Evolutionary conservation across 2,797 vertebrate genomes (phyloP).

Genomic region (Eidolon dupreanum): DNA sequence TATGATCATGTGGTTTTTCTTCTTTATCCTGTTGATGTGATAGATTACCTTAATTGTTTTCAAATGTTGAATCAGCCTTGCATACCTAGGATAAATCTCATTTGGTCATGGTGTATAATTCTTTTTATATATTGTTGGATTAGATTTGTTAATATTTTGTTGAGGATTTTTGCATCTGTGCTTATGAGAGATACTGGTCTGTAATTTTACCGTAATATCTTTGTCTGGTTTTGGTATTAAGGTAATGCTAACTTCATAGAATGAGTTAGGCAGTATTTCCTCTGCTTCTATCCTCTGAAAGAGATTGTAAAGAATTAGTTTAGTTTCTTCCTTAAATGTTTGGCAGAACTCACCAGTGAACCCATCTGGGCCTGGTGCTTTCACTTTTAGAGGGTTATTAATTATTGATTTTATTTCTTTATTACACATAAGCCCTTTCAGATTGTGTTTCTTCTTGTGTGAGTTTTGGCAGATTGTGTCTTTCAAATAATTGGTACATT

Average conservation of each 20-base stretch:
- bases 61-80: background rate
- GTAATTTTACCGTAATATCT: background rate
- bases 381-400: background rate
- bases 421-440: background rate
- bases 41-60: background rate
- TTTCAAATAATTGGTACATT: conserved; percentile 4
- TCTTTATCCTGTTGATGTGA: background rate
- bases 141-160: background rate
- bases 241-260: background rate
- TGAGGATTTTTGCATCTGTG: background rate
- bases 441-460: background rate
- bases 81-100: background rate
- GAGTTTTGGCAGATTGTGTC: background rate
- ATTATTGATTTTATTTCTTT: background rate
- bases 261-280: background rate
- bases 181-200: background rate
- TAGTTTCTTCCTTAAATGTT: background rate
- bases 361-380: background rate
- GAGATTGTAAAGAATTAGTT: background rate
- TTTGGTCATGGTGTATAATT: background rate
- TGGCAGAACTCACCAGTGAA: background rate
- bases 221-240: background rate
- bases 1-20: background rate
- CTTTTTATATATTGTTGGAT: background rate
- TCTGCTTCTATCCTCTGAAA: background rate